Percentiles rank a stretch among this genome's conserved stretches.
phyloP scores from a whole-genome alignment of 2,888 invertebrate genomes.

The Sphecodes monilicornis region DNA sequence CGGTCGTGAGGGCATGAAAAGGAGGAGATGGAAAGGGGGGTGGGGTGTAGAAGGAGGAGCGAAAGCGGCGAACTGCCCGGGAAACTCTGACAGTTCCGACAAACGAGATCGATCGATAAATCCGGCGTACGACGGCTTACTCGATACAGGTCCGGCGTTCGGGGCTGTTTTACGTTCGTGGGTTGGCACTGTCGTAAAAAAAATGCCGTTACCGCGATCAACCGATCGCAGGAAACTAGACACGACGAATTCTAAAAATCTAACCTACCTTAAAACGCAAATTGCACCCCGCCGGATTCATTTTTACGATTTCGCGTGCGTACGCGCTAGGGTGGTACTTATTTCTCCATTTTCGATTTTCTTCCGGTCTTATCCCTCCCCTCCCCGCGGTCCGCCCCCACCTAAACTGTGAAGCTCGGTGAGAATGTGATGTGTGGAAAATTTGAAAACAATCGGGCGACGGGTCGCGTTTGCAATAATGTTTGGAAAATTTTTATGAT shows the following conservation, averaged over 20 bases:
- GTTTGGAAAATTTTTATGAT: too few relatives aligned
- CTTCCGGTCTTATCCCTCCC: too few relatives aligned
- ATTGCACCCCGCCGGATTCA: background rate
- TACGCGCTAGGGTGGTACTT: too few relatives aligned
- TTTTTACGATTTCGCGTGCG: slow-evolving; percentile 42
- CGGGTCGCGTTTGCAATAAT: too few relatives aligned
- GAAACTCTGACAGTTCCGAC: slow-evolving; percentile 28
- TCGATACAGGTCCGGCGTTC: slow-evolving; percentile 5
- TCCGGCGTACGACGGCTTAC: slow-evolving; percentile 4
- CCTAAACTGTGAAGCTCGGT: too few relatives aligned
- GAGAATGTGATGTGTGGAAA: too few relatives aligned
- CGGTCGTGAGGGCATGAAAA: background rate
- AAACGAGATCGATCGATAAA: slow-evolving; percentile 40
- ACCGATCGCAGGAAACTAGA: background rate
- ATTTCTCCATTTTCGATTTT: too few relatives aligned
- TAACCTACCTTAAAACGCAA: background rate
- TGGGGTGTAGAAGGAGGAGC: background rate
- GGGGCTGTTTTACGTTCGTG: slow-evolving; percentile 25
- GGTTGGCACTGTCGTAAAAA: slow-evolving; percentile 14
- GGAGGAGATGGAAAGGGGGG: too few relatives aligned
- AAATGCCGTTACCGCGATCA: background rate
- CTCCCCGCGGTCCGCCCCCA: too few relatives aligned
- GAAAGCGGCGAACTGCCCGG: background rate
- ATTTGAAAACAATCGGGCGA: too few relatives aligned
- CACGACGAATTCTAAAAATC: slow-evolving; percentile 13